Evolutionary conservation across 2,113 vertebrate species (phyloP).

Genomic region (Alaudala cheleensis): DNA sequence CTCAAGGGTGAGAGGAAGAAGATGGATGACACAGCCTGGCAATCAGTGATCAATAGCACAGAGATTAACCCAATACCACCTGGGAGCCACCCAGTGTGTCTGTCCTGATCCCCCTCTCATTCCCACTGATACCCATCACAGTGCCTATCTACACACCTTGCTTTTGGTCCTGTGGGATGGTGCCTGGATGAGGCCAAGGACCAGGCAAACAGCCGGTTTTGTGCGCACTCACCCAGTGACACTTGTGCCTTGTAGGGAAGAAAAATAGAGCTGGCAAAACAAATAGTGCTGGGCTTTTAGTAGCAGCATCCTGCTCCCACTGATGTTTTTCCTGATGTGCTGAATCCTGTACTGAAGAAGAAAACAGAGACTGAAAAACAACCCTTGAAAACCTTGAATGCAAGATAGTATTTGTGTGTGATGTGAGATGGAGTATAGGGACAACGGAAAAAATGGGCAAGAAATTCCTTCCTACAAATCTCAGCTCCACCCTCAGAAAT

Average conservation of each 20-base stretch:
- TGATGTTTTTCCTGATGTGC: neutral
- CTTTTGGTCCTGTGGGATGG: neutral
- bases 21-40: neutral
- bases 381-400: neutral
- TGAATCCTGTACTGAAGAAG: neutral
- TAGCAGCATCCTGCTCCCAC: neutral
- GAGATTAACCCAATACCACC: neutral
- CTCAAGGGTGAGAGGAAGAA: neutral
- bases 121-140: neutral
- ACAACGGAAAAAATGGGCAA: neutral
- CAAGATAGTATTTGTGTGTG: neutral
- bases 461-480: neutral
- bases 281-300: neutral
- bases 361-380: neutral
- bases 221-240: fast-evolving
- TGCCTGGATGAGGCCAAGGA: neutral
- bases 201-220: fast-evolving
- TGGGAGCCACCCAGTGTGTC: neutral
- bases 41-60: neutral
- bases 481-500: neutral
- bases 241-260: fast-evolving
- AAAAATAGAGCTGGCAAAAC: neutral
- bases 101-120: neutral
- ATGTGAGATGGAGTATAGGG: fast-evolving
- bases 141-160: neutral